Evolutionary conservation across 2,888 invertebrate species (phyloP).

Genomic region (Nomada lathburiana): DNA sequence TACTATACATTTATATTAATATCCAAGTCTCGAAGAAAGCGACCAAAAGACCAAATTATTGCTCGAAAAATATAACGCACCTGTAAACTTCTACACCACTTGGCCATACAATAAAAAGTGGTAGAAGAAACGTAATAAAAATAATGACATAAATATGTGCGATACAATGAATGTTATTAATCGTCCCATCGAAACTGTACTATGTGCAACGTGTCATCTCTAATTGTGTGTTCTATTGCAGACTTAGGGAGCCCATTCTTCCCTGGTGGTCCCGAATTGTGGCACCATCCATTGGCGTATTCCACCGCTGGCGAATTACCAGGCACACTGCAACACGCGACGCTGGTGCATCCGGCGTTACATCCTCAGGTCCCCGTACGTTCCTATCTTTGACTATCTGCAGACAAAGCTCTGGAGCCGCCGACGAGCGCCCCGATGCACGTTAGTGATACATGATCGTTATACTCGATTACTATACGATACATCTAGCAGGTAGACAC

Average conservation of each 20-base stretch:
- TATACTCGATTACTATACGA: constrained; percentile 73
- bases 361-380: constrained; percentile 99
- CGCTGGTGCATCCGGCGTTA: constrained; percentile 98
- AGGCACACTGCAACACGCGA: constrained; percentile 93
- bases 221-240: constrained; percentile 85
- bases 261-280: constrained; percentile 96
- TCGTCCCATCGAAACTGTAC: background rate
- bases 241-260: constrained; percentile 98
- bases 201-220: too few relatives aligned
- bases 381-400: constrained; percentile 99
- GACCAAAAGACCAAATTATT: too few relatives aligned
- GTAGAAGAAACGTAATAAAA: too few relatives aligned
- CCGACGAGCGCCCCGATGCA: constrained; percentile 87
- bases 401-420: constrained; percentile 90
- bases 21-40: too few relatives aligned
- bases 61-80: too few relatives aligned
- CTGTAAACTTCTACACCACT: too few relatives aligned
- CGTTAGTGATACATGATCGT: constrained; percentile 85
- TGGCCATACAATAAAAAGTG: too few relatives aligned
- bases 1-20: too few relatives aligned
- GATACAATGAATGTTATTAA: background rate
- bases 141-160: too few relatives aligned
- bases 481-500: constrained; percentile 60
- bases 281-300: constrained; percentile 96
- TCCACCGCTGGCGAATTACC: constrained; percentile 93